Base-by-base conservation (phyloP, 2,888 invertebrate species). In the Dugesia japonica region DNA sequence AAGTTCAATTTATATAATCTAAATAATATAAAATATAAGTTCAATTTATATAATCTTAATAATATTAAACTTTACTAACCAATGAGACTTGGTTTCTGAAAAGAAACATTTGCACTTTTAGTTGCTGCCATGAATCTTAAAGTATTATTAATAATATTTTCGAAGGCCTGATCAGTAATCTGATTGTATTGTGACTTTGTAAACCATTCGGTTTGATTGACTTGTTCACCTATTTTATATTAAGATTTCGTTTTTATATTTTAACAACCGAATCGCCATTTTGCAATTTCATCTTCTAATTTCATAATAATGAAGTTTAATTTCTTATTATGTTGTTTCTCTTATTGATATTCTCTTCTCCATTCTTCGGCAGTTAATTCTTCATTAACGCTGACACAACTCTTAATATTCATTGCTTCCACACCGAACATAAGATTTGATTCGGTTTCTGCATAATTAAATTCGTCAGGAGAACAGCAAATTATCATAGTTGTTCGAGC, bases 341-440 rank as follows among this genome's bases (percentile, higher is more conserved):
- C 98, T 84, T 91, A 91, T 86, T 98, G 97, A 83, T 93, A 98
- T 76, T 97, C 89, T 79, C 97, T 89, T 85, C 98, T 98, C 98
- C 98, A 99, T 87, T 99, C 98, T 84, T 98, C 98, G 4, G 98
- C 98, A 0, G 98, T 98, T 80, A 99, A 88, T 85, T 99, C 98
- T 85, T 98, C 97, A 84, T 99, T 99, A 81, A 99, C 97, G 83
- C 91, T 92, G 17, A 99, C 97, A 80, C 93, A 93, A 85, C 99
- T 99, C 90, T 98, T 99, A 83, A 99, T 98, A 76, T 97, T 98
- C 89, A 99, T 99, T 71, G 98, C 98, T 86, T 89, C 23, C 56
- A 71, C 78, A 82, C 98, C 98, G 85, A 99, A 99, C 84, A 97
- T 92, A 71, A 99, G 88, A 4, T 98, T 99, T 73, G 97, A 95